Evolutionary conservation across 2,797 vertebrate genomes (phyloP).

Genomic region (Pangasius krempfi): DNA sequence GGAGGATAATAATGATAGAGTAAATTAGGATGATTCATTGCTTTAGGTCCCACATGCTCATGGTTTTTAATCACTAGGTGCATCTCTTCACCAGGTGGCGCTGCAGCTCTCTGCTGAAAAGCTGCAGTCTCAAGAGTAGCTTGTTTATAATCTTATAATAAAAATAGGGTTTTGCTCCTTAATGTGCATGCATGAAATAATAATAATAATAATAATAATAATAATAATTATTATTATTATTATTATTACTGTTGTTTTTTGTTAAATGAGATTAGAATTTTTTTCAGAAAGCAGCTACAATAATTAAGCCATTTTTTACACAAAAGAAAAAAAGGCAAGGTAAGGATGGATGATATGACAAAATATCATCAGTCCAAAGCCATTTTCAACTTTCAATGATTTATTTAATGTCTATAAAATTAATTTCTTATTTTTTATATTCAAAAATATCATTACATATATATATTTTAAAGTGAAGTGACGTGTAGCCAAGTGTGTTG

Average conservation of each 20-base stretch:
- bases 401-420: not conserved
- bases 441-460: no score
- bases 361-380: not conserved
- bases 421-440: not conserved
- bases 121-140: not conserved
- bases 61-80: not conserved
- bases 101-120: not conserved
- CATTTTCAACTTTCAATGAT: not conserved
- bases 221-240: not conserved
- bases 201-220: not conserved
- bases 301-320: not conserved
- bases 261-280: not conserved
- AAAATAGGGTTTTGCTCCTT: not conserved
- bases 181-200: not conserved
- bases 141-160: not conserved
- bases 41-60: slow-evolving; percentile 34
- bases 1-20: slow-evolving; percentile 67
- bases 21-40: slow-evolving; percentile 72
- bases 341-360: not conserved
- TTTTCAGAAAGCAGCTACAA: not conserved
- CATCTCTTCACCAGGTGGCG: slow-evolving; percentile 26
- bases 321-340: not conserved
- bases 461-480: no score
- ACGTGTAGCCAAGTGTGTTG: no score
- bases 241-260: not conserved